Base-by-base conservation (phyloP, 2,113 vertebrate species). In the Oryzias curvinotus region DNA sequence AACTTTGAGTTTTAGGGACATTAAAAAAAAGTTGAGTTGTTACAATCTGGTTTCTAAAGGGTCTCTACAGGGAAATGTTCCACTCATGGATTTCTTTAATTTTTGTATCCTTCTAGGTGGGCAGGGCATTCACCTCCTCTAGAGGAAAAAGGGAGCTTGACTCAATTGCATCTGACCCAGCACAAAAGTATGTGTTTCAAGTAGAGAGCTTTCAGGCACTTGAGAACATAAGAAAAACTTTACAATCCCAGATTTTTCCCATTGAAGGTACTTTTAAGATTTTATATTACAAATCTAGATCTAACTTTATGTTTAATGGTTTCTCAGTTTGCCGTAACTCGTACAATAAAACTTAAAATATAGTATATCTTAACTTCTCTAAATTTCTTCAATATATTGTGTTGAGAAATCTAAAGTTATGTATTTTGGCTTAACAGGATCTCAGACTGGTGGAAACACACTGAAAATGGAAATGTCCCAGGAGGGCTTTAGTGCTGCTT, bases 231-330 rank as follows among this genome's bases (percentile, higher is more conserved):
- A 90, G 73, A 43, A 15, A 85, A 0, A 90, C 75, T 52, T 84
- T 96, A 41, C 83, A 93, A 78, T 88, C 91, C 2, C 93, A 91
- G 68, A 94, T 96, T 68, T 95, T 95, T 13, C 83, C 93, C 5
- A 94, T 95, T 4, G 94, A 95, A 84, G 95, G 95, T 94, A 84
- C 7, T 5, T 45, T 45, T 7, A 42, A 14, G 14, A 42, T 7
- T 42, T 42, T 4, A 28, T 28, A 28, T 28, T 5, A 10, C 8
- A 36, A 12, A 36, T 36, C 36, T 36, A 36, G 3, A 12, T 23
- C 10, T 50, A 23, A 48, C 21, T 49, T 49, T 48, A n/a, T 48
- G 17, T 48, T 18, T n/a, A n/a, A n/a, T n/a, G n/a, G n/a, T n/a
- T 18, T 16, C 18, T 18, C 21, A n/a, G n/a, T n/a, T n/a, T n/a